A percentile compares a stretch with the other conserved stretches of the same genome.
phyloP scores from a whole-genome alignment of 2,113 vertebrate genomes.

The Ahaetulla prasina region DNA sequence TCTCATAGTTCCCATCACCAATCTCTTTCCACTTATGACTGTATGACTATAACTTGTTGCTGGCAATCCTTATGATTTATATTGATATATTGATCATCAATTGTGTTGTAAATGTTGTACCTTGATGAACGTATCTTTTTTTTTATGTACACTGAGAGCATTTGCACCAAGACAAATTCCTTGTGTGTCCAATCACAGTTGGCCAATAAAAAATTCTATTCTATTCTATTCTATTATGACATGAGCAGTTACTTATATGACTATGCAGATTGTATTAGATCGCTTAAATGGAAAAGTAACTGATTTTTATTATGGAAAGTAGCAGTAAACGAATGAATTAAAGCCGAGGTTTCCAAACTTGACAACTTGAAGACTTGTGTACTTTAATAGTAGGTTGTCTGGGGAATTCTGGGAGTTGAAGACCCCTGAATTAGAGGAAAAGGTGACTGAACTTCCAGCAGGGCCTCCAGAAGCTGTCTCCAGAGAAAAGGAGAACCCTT shows the following conservation, averaged over 20 bases:
- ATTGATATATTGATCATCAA: no score
- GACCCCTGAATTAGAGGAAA: background rate
- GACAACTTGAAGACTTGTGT: background rate
- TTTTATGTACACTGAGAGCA: no score
- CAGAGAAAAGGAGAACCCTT: background rate
- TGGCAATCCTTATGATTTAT: no score
- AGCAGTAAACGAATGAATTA: background rate
- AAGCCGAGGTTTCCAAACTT: background rate
- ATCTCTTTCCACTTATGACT: no score
- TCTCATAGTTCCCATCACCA: no score
- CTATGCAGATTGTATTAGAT: background rate
- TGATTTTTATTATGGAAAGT: background rate
- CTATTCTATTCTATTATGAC: no score
- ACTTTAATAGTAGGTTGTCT: background rate
- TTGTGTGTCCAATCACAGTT: no score
- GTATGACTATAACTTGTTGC: no score
- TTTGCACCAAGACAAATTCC: no score
- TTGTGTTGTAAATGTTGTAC: no score
- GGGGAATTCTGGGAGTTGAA: background rate
- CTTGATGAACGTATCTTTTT: no score
- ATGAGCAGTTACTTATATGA: background rate
- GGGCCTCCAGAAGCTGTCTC: background rate
- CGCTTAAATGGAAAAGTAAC: background rate
- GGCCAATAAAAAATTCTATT: no score
- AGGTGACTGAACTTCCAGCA: background rate